phyloP scores from a whole-genome alignment of 1,140 invertebrate genomes.

The Drosophila bocki region DNA sequence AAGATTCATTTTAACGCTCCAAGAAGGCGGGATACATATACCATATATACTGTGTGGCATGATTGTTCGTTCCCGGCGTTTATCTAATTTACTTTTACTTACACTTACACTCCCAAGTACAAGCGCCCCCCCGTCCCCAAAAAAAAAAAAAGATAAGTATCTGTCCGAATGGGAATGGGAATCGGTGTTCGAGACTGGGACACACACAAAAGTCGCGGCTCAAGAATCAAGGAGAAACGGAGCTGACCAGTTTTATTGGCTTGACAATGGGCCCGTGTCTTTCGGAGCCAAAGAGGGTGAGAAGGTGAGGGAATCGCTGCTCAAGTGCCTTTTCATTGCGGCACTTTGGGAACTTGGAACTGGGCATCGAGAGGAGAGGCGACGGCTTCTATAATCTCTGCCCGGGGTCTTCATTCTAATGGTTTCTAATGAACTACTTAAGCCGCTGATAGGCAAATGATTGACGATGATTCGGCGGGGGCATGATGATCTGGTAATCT shows the following conservation, averaged over 20 bases:
- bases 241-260: constrained; percentile 71
- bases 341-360: constrained; percentile 34
- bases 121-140: constrained; percentile 50
- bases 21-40: not conserved
- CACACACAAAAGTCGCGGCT: constrained; percentile 18
- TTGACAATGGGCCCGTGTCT: constrained; percentile 75
- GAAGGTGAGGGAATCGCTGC: constrained; percentile 62
- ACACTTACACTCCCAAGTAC: constrained; percentile 62
- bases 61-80: constrained; percentile 74
- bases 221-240: constrained; percentile 21
- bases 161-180: constrained; percentile 38
- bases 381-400: constrained; percentile 37
- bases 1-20: constrained; percentile 78
- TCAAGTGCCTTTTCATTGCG: constrained; percentile 59
- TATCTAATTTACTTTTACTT: constrained; percentile 84
- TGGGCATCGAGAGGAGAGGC: not conserved
- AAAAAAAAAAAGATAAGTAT: constrained; percentile 62
- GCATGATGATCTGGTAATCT: constrained; percentile 49
- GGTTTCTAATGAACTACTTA: constrained; percentile 71
- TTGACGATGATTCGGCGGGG: constrained; percentile 48
- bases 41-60: constrained; percentile 35
- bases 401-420: constrained; percentile 47
- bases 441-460: constrained; percentile 53
- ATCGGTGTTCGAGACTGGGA: constrained; percentile 4
- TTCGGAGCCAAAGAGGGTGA: not conserved